These are phyloP conservation scores for Epirrhoe tristata DNA, from an alignment of 2,888 invertebrate species.

Conservation along the genomic window DNA sequence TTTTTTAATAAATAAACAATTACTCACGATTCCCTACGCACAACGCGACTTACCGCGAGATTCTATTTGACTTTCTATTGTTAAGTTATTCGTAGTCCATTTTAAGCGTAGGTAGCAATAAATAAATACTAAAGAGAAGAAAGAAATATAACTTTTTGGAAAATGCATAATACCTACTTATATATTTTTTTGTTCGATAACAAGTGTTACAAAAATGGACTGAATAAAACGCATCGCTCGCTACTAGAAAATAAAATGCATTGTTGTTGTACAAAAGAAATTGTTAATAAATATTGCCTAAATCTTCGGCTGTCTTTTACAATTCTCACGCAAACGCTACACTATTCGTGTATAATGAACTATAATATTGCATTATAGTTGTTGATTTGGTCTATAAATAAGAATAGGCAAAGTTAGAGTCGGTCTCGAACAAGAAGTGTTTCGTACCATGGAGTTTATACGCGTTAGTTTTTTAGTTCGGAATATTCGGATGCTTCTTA, in stretches of 20 bases:
- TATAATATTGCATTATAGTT: conserved; percentile 31
- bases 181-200: conserved; percentile 11
- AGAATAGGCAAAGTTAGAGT: too few relatives aligned
- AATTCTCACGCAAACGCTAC: conserved; percentile 38
- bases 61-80: not conserved
- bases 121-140: conserved; percentile 34
- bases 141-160: conserved; percentile 30
- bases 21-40: too few relatives aligned
- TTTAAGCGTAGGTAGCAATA: conserved; percentile 31
- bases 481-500: too few relatives aligned
- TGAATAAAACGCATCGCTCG: conserved; percentile 36
- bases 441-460: too few relatives aligned
- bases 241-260: conserved; percentile 32
- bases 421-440: too few relatives aligned
- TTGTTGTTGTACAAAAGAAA: conserved; percentile 22
- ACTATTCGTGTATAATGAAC: conserved; percentile 30
- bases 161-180: too few relatives aligned
- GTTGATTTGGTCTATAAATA: conserved; percentile 26
- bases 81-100: not conserved
- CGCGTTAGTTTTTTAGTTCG: too few relatives aligned
- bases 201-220: conserved; percentile 35
- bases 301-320: conserved; percentile 24
- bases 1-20: not conserved
- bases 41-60: not conserved
- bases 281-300: conserved; percentile 16